phyloP scores from a whole-genome alignment of 2,113 vertebrate genomes.

The Mormyrus lacerda region DNA sequence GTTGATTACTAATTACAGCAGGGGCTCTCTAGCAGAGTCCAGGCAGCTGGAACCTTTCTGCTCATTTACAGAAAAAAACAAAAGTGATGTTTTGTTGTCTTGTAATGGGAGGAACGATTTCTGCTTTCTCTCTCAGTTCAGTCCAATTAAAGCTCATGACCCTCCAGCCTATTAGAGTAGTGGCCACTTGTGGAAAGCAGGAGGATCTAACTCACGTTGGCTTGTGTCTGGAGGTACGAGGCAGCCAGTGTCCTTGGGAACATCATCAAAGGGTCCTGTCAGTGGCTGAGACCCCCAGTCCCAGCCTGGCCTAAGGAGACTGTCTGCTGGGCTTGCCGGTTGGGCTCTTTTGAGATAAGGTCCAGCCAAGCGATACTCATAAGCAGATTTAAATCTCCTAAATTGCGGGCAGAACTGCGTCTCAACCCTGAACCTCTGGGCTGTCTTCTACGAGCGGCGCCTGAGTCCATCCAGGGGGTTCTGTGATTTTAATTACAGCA shows the following conservation, averaged over 20 bases:
- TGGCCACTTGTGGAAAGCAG: background rate
- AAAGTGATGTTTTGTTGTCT: background rate
- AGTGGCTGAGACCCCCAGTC: background rate
- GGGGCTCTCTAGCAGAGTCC: background rate
- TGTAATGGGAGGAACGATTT: background rate
- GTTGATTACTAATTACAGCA: background rate
- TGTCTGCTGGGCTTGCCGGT: background rate
- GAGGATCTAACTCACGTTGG: background rate
- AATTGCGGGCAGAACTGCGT: background rate
- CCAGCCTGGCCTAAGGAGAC: background rate
- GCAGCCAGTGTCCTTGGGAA: constrained; percentile 5
- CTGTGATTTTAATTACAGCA: background rate
- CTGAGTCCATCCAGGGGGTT: background rate
- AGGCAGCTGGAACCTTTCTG: background rate
- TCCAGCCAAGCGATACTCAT: background rate
- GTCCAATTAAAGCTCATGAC: background rate
- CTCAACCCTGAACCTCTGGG: background rate
- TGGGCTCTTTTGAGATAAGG: background rate
- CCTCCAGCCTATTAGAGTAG: background rate
- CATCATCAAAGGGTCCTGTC: constrained; percentile 6
- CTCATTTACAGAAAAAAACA: background rate
- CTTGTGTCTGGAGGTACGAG: background rate
- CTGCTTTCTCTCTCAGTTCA: background rate
- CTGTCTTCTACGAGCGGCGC: background rate
- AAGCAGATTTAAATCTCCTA: background rate